Base-by-base conservation (phyloP, 2,113 vertebrate genomes). In the Herpetotheres cachinnans region DNA sequence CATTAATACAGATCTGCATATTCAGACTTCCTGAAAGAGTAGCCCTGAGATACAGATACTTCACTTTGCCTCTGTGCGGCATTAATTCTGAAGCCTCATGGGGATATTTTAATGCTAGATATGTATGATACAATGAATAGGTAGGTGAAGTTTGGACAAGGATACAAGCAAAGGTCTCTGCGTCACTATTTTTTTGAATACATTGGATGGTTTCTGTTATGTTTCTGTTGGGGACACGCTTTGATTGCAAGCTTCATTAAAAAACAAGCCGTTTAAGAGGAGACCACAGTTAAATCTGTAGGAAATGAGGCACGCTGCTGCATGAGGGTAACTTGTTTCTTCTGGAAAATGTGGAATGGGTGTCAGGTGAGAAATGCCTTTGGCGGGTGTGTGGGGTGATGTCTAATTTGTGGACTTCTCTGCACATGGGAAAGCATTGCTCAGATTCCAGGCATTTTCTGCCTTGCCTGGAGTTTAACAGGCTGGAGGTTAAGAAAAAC, bases 21-120 rank as follows among this genome's bases (percentile, higher is more conserved):
- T 79, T 62, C 78, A 66, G 24, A 6, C 27, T 76, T 63, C 89
- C 86, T 67, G 56, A n/a, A 95, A 61, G 50, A 70, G 38, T 9
- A 89, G 78, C 95, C 78, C 70, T 67, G 85, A 90, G 89, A 73
- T 36, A 90, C 58, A 52, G 70, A 78, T 91, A 36, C n/a, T 91
- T 34, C 26, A 1, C 46, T 55, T 34, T 66, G 59, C 62, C 62
- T 82, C 80, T 0, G 0, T 55, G 44, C 71, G 17, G 22, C 27
- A 0, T 71, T 77, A 56, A 38, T 44, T 55, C 65, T 36, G 13
- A 46, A 87, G 69, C 91, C 70, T 76, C 16, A 0, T 34, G 71
- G 70, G 49, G 56, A 32, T 77, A 4, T 85, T 91, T 40, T 42
- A 61, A 9, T 42, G 66, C 71, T 61, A n/a, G 21, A 34, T 49